Evolutionary conservation across 2,888 invertebrate genomes (phyloP), one percentile per base, ranked within the genome.

Genomic region (Chymomyza caudatula): DNA sequence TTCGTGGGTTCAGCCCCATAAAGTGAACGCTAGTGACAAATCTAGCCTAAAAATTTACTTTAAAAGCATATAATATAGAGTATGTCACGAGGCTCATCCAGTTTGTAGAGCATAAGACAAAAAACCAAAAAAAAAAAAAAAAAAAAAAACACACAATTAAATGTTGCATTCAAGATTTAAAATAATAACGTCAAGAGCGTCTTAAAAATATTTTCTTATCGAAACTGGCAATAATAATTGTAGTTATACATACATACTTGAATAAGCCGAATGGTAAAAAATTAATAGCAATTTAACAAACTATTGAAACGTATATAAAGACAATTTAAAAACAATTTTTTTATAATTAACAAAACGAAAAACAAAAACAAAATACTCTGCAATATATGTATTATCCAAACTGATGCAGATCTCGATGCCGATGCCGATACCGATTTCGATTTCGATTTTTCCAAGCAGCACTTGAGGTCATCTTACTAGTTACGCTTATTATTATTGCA

Each of bases 221-320:
- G 76, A 76, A 80, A 77, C 75, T 82, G 85, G 85, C 85, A 85
- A 85, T 85, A 84, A 83, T 83, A 81, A 80, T 75, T 76, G 76
- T 80, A 77, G 67, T 52, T 19, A 59, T 29, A 51, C 17, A 51
- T 29, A 25, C 65, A 60, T 60, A 71, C 19, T 44, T 42, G 44
- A 17, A 44, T 59, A 66, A 53, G 43, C 1, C 17, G 13, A 51
- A 60, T 11, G 44, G 44, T 56, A 59, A 62, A 58, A 55, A 60
- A 44, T 44, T 17, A 47, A 43, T 52, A 60, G 19, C 15, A 58
- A 29, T 29, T 56, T 67, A 63, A 55, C 42, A 58, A 63, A 60
- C 52, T 19, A 8, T 42, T 58, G 43, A 52, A 59, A 42, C 47
- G 20, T 47, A 37, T 44, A n/a, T 63, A 43, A 61, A 59, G 19